These are phyloP conservation scores for Hemistola chrysoprasaria DNA, from an alignment of 2,888 invertebrate genomes.

Conservation along the genomic window DNA sequence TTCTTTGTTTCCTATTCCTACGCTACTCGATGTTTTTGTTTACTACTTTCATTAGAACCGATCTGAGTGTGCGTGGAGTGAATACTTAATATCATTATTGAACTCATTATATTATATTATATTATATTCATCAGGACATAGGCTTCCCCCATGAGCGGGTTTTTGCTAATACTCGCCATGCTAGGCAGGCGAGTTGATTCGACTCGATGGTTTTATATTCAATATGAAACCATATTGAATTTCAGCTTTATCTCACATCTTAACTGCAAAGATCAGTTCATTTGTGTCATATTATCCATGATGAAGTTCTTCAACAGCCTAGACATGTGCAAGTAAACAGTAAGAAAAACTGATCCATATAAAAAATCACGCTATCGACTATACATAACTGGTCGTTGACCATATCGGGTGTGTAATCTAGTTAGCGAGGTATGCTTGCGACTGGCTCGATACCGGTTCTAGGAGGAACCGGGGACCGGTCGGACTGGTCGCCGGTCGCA, in stretches of 20 bases:
- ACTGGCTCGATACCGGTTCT: constrained; percentile 40
- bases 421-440: constrained; percentile 53
- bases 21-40: constrained; percentile 16
- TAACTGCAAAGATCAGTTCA: too few species aligned
- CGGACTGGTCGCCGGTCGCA: constrained; percentile 21
- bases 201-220: too few species aligned
- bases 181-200: too few species aligned
- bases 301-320: background rate
- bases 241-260: too few species aligned
- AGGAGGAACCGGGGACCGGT: constrained; percentile 33
- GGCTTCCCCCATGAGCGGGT: too few species aligned
- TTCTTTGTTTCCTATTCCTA: constrained; percentile 20
- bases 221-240: too few species aligned
- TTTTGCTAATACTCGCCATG: too few species aligned
- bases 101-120: too few species aligned
- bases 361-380: constrained; percentile 25
- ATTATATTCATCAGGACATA: too few species aligned
- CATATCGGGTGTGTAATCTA: constrained; percentile 55
- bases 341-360: constrained; percentile 23
- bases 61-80: too few species aligned
- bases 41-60: background rate
- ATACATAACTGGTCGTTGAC: constrained; percentile 35
- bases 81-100: too few species aligned
- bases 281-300: too few species aligned
- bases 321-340: constrained; percentile 4